phyloP scores from a whole-genome alignment of 2,888 invertebrate genomes.

The Pandemis cinnamomeana region DNA sequence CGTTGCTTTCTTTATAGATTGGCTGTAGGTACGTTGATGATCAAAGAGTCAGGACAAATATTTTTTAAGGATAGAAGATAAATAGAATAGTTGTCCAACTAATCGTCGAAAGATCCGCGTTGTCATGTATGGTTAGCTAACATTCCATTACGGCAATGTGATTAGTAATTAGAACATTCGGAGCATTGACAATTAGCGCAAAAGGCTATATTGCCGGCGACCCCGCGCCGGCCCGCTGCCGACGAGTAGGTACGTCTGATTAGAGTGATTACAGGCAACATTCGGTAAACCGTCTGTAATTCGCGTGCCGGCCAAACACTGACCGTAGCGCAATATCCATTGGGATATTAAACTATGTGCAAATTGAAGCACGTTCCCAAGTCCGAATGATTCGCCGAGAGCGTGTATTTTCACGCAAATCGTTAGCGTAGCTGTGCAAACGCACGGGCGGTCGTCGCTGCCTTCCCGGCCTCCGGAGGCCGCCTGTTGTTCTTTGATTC shows the following conservation, averaged over 20 bases:
- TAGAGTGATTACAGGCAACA: slow-evolving; percentile 40
- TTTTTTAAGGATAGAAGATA: too few relatives aligned
- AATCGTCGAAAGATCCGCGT: neutral
- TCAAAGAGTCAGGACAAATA: too few relatives aligned
- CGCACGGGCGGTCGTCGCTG: neutral
- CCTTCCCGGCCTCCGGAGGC: neutral
- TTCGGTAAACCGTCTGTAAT: slow-evolving; percentile 39
- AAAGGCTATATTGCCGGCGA: slow-evolving; percentile 19
- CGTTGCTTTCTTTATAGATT: too few relatives aligned
- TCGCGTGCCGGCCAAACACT: slow-evolving; percentile 38
- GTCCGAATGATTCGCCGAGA: slow-evolving; percentile 36
- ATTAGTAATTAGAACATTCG: slow-evolving; percentile 20
- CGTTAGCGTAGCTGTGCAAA: slow-evolving; percentile 22
- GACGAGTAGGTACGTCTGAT: slow-evolving; percentile 34
- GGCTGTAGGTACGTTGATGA: too few relatives aligned
- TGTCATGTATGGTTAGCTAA: neutral
- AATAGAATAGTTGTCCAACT: neutral
- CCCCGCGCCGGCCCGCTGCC: slow-evolving; percentile 12
- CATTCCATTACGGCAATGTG: slow-evolving; percentile 11
- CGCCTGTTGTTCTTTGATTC: neutral
- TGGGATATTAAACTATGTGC: slow-evolving; percentile 43
- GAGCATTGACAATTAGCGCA: slow-evolving; percentile 31
- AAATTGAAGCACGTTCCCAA: slow-evolving; percentile 41
- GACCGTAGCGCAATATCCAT: slow-evolving; percentile 38
- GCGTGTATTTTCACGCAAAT: slow-evolving; percentile 40